Evolutionary conservation across 2,888 invertebrate species (phyloP).

Genomic region (Sipha maydis): DNA sequence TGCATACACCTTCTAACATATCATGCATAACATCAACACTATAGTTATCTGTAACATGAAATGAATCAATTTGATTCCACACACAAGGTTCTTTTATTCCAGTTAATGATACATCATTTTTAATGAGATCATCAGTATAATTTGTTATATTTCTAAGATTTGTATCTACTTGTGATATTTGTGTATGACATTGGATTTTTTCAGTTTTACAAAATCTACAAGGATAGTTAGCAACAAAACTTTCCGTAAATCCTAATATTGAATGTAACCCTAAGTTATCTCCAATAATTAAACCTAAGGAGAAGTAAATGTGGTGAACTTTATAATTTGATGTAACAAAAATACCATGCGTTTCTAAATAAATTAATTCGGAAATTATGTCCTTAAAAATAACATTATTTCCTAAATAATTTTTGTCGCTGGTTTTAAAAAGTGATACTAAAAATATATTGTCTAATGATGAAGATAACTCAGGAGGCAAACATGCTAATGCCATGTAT

Average conservation of each 20-base stretch:
- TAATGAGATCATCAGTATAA: neutral
- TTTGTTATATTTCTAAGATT: neutral
- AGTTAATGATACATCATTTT: neutral
- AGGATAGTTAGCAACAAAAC: slow-evolving; percentile 2
- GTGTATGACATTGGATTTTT: neutral
- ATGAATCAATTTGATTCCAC: neutral
- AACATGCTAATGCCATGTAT: neutral
- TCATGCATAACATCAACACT: neutral
- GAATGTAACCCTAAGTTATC: neutral
- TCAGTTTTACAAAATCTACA: neutral
- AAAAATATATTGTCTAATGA: slow-evolving; percentile 9
- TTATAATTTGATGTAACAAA: neutral
- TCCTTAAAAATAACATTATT: neutral
- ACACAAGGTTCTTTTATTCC: neutral
- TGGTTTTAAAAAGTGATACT: neutral
- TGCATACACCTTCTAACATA: no score
- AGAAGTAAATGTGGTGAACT: neutral
- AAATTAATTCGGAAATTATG: neutral
- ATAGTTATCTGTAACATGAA: neutral
- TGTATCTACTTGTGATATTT: neutral
- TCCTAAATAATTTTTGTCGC: neutral
- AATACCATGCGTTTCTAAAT: slow-evolving; percentile 12
- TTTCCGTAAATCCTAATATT: neutral
- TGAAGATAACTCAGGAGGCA: slow-evolving; percentile 5
- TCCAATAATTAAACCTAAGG: neutral